Conservation (phyloP, 35 echinoderm and acorn worm species). For the Diadema setosum region DNA sequence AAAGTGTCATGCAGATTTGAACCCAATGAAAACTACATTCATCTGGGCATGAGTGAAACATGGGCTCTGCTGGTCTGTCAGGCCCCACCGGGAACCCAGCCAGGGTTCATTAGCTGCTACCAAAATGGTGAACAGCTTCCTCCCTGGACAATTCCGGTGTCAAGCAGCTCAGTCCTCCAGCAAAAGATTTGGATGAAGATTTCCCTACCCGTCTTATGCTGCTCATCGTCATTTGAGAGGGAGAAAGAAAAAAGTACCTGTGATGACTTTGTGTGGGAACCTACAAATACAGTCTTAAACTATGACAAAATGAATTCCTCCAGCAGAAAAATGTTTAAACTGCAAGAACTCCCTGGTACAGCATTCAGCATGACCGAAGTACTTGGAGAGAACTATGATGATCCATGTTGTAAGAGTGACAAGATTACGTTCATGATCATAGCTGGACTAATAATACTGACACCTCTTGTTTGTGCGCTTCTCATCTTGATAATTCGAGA, state of each 20-base stretch:
- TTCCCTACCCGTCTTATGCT: not conserved
- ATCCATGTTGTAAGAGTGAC: no score
- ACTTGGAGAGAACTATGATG: no score
- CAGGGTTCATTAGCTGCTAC: not conserved
- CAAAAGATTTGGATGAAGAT: not conserved
- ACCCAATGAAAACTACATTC: no score
- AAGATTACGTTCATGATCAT: no score
- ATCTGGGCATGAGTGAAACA: not conserved
- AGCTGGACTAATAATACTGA: no score
- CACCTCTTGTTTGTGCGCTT: no score
- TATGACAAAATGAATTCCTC: no score
- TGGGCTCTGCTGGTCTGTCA: not conserved
- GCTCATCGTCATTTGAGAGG: not conserved
- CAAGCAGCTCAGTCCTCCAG: not conserved
- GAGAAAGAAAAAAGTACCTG: not conserved
- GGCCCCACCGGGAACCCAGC: not conserved
- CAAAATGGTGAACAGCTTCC: not conserved
- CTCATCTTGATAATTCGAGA: no score
- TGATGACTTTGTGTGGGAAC: not conserved
- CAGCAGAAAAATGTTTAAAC: no score
- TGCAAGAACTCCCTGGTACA: no score
- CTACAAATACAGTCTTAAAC: no score
- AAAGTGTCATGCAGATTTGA: not conserved
- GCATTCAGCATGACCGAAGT: no score
- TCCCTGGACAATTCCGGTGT: not conserved